These are phyloP conservation scores for Catagonus wagneri DNA, from an alignment of 2,113 vertebrate genomes.

Conservation along the genomic window DNA sequence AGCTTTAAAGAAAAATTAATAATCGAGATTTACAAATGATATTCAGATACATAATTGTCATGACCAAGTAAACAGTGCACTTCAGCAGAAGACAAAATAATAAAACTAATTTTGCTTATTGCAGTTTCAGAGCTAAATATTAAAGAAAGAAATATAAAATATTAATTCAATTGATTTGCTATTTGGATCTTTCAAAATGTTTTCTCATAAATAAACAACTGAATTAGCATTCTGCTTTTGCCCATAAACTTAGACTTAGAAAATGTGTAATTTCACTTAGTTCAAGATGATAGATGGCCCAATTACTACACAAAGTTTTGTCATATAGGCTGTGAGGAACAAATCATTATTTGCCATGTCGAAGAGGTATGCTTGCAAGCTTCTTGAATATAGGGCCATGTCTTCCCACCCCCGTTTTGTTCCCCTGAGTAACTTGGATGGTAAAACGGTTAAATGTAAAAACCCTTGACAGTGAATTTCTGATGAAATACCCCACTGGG, in stretches of 20 bases:
- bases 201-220: constrained; percentile 47
- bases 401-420: background rate
- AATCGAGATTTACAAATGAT: constrained; percentile 78
- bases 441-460: background rate
- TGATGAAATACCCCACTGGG: background rate
- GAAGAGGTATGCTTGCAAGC: background rate
- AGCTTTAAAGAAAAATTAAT: constrained; percentile 83
- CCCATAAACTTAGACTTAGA: constrained; percentile 45
- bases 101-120: constrained; percentile 84
- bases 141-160: constrained; percentile 78
- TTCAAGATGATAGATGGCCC: constrained; percentile 37
- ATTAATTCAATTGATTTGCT: constrained; percentile 81
- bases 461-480: background rate
- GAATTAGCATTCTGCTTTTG: constrained; percentile 62
- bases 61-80: constrained; percentile 77
- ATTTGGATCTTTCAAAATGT: constrained; percentile 74
- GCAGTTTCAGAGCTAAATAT: constrained; percentile 81
- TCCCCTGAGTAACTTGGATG: background rate
- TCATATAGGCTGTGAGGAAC: background rate
- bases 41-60: constrained; percentile 82
- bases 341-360: background rate
- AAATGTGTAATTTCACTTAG: constrained; percentile 33
- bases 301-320: constrained; percentile 55
- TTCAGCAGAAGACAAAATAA: constrained; percentile 82
- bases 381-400: background rate